phyloP scores from a whole-genome alignment of 2,797 vertebrate species.

The Sternarchorhynchus goeldii region DNA sequence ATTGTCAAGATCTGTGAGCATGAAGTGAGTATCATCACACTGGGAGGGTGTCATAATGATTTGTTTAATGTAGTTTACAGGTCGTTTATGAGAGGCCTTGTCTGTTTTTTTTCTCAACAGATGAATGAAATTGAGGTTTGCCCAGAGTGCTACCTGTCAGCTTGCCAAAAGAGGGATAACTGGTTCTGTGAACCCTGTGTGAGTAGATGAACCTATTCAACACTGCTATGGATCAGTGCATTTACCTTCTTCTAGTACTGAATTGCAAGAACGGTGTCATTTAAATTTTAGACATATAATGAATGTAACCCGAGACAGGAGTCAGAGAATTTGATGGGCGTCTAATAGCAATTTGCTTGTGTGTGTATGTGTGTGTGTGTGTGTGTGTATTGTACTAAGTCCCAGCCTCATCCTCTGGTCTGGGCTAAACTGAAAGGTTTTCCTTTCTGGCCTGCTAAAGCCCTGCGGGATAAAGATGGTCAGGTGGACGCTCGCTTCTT shows the following conservation, averaged over 20 bases:
- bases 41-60: not conserved
- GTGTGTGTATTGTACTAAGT: constrained; percentile 69
- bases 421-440: constrained; percentile 99
- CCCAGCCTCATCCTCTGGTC: constrained; percentile 94
- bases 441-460: constrained; percentile 99
- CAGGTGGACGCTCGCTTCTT: constrained; percentile 98
- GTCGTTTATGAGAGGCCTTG: constrained; percentile 17
- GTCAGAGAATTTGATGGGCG: not conserved
- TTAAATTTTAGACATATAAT: not conserved
- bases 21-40: constrained; percentile 78
- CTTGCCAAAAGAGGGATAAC: constrained; percentile 99
- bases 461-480: constrained; percentile 94
- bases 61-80: not conserved
- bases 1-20: constrained; percentile 99
- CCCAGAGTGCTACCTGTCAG: constrained; percentile 97
- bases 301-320: not conserved
- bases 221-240: not conserved
- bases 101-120: constrained; percentile 64
- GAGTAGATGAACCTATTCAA: constrained; percentile 65
- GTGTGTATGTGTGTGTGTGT: not conserved
- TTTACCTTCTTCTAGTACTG: not conserved
- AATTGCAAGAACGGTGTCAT: not conserved
- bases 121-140: constrained; percentile 99
- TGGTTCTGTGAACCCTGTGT: constrained; percentile 99
- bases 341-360: not conserved